These are phyloP conservation scores for Drosophila ustulata DNA, from an alignment of 2,888 invertebrate species.

Conservation along the genomic window DNA sequence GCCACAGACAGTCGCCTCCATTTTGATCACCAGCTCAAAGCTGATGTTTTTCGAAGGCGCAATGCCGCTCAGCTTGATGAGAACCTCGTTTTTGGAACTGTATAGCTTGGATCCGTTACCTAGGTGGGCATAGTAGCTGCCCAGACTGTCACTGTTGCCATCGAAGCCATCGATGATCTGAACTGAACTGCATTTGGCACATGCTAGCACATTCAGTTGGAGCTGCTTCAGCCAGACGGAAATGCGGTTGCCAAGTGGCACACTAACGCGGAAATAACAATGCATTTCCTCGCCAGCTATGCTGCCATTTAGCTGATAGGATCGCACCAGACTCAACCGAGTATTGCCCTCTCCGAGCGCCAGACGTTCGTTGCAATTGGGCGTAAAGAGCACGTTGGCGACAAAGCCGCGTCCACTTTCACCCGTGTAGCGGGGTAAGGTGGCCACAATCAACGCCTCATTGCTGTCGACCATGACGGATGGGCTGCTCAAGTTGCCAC, in stretches of 20 bases:
- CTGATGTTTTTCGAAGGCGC: conserved; percentile 86
- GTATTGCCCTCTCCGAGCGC: conserved; percentile 85
- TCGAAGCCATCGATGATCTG: conserved; percentile 90
- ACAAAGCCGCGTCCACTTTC: conserved; percentile 85
- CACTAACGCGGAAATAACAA: conserved; percentile 90
- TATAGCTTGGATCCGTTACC: conserved; percentile 58
- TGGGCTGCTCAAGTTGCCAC: conserved; percentile 88
- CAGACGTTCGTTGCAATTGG: conserved; percentile 90
- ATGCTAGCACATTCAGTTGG: conserved; percentile 84
- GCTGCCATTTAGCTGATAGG: conserved; percentile 51
- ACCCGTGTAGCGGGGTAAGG: conserved; percentile 82
- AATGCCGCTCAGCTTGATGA: conserved; percentile 87
- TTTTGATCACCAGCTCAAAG: conserved; percentile 87
- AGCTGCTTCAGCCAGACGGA: conserved; percentile 87
- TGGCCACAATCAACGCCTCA: conserved; percentile 86
- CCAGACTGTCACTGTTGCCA: conserved; percentile 86
- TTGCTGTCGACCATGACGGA: conserved; percentile 87
- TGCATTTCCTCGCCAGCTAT: conserved; percentile 56
- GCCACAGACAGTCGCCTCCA: conserved; percentile 87
- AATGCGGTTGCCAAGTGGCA: conserved; percentile 87
- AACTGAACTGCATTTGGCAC: conserved; percentile 88
- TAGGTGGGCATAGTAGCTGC: conserved; percentile 87
- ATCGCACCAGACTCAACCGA: conserved; percentile 79
- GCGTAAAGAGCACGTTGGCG: conserved; percentile 88
- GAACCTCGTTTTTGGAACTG: conserved; percentile 84